Base-by-base conservation (phyloP, 2,888 invertebrate genomes). In the Laothoe populi region DNA sequence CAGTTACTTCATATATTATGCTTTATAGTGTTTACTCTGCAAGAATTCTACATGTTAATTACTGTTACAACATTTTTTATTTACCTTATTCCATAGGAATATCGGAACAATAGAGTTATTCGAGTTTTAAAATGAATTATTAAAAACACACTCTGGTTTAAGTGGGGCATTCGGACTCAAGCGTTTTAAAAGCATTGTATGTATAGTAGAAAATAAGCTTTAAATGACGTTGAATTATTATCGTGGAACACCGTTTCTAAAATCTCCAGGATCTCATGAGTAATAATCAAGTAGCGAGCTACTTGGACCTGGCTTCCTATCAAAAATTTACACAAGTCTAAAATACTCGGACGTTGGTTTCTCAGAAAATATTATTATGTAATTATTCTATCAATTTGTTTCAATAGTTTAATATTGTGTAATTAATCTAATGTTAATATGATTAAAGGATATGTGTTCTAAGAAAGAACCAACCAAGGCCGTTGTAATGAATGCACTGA, bases 91-190 rank as follows among this genome's bases (percentile, higher is more conserved):
- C 68, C 61, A 59, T 26, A 61, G 67, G 66, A 64, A 68, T 69
- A 66, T 69, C 62, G 65, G 70, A 72, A 77, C 75, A 81, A 81
- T 75, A 66, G 66, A 64, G 71, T 59, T 63, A 60, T 65, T 53
- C 61, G 58, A 63, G 62, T 67, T 65, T 74, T 77, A 75, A 74
- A 65, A 71, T 69, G 74, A 77, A 78, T 78, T 78, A 79, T 77
- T 72, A 76, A 80, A n/a, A 75, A 64, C 63, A 62, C 68, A 62
- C 77, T 76, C 64, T 61, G 69, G 62, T 65, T 67, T 61, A 68
- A 79, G 79, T 75, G 71, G 70, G 66, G 23, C 42, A 19, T n/a
- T 35, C 35, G 19, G 19, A 11, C 1, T n/a, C 31, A 19, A 26
- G 45, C 45, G 11, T 16, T 58, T 46, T 58, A 31, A 57, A 35